Evolutionary conservation across 2,888 invertebrate genomes (phyloP).

Genomic region (Chesias legatella): DNA sequence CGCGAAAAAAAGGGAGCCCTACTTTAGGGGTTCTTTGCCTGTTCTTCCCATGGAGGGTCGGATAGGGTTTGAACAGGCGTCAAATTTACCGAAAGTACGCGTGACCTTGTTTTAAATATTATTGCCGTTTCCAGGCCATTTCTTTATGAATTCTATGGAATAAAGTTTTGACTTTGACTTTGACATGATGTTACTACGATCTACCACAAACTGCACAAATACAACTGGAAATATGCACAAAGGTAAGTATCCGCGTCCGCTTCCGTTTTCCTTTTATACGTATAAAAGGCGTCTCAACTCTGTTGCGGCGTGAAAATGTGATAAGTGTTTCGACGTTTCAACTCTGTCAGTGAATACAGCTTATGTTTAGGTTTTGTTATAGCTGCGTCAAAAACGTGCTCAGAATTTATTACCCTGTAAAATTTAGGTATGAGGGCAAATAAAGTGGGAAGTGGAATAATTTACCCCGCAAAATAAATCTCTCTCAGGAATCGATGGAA

Average conservation of each 20-base stretch:
- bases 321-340: slow-evolving; percentile 33
- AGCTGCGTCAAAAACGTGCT: slow-evolving; percentile 27
- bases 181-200: no score
- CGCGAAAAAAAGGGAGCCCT: no score
- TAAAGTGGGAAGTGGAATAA: slow-evolving; percentile 14
- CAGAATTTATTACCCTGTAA: slow-evolving; percentile 21
- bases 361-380: slow-evolving; percentile 27
- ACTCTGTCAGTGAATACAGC: slow-evolving; percentile 24
- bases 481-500: background rate
- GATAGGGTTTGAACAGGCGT: no score
- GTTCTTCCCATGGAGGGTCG: no score
- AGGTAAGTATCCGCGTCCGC: background rate
- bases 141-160: no score
- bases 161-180: no score
- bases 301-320: slow-evolving; percentile 39
- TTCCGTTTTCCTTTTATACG: background rate
- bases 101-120: no score
- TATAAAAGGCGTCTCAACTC: slow-evolving; percentile 7
- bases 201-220: no score
- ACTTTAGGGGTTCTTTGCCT: no score
- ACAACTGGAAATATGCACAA: no score
- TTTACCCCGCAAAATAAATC: slow-evolving; percentile 7
- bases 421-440: slow-evolving; percentile 9
- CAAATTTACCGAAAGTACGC: no score
- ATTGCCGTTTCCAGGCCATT: no score